Base-by-base conservation (phyloP, 2,888 invertebrate genomes). In the Parascotia fuliginaria region DNA sequence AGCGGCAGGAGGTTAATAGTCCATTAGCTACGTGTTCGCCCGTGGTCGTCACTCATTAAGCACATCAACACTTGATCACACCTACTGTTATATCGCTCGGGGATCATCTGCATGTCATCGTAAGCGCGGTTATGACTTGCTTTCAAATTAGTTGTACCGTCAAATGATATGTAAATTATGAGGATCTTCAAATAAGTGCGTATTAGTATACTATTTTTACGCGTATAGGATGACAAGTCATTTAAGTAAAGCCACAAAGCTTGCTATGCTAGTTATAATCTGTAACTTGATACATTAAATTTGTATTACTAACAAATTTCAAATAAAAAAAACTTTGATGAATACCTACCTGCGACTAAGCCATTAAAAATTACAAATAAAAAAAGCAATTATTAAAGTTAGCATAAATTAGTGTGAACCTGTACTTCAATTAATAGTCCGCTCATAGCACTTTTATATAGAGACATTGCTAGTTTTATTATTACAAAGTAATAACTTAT, bases 1-100 rank as follows among this genome's bases (percentile, higher is more conserved):
- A 85, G 79, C 75, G 64, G 77, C 75, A 76, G 78, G 71, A 82
- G 81, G 82, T 85, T 85, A 83, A 88, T 81, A 81, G 83, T 81
- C 85, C 82, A 85, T 88, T 87, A 83, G 81, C 57, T 75, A 60
- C 74, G 75, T 75, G 80, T 81, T 79, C 77, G 70, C 22, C 29
- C 51, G 53, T 50, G 58, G 53, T 56, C 47, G 53, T 69, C 69
- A 55, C 62, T 65, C 51, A 54, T 36, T 58, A 45, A 48, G 40
- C 33, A 42, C 46, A 45, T 64, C 55, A 47, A 38, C 54, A 39
- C 40, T 39, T 16, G 31, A 16, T 31, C 5, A 48, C 32, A n/a
- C 13, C 2, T 41, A 33, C 16, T 40, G 43, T 36, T 39, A 38
- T 31, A 37, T 37, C 24, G 15, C 12, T 9, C 24, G 16, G 6